A percentile compares a stretch with the other conserved stretches of the same genome.
Evolutionary conservation across 1,140 invertebrate species (phyloP).

Genomic region (Heliconius congener): DNA sequence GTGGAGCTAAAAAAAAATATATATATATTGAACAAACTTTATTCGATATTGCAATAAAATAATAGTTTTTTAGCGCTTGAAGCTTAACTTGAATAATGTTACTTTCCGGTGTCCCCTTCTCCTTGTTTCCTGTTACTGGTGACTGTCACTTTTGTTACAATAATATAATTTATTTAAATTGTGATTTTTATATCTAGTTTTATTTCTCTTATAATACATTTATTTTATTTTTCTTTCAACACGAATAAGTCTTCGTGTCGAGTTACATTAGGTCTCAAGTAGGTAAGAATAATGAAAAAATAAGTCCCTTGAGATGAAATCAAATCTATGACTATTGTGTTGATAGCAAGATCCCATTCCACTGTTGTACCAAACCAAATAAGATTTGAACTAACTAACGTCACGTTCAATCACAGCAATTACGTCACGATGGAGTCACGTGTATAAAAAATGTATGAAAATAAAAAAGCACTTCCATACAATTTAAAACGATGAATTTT

Average conservation of each 20-base stretch:
- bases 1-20: too few relatives aligned
- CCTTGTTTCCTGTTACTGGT: background rate
- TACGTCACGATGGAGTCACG: too few relatives aligned
- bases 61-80: background rate
- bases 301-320: too few relatives aligned
- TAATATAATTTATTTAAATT: background rate
- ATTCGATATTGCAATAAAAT: background rate
- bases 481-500: slow-evolving; percentile 14
- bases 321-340: too few relatives aligned
- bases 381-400: too few relatives aligned
- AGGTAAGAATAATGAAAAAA: too few relatives aligned
- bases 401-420: too few relatives aligned
- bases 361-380: too few relatives aligned
- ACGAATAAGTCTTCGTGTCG: too few relatives aligned
- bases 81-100: slow-evolving; percentile 1
- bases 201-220: background rate
- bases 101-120: background rate
- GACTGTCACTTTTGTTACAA: background rate
- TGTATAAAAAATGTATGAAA: background rate
- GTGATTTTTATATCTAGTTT: background rate
- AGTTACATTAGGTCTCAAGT: too few relatives aligned
- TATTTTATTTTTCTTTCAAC: too few relatives aligned
- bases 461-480: slow-evolving; percentile 5
- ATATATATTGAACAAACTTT: background rate
- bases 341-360: too few relatives aligned